Evolutionary conservation across 35 echinoderm and acorn worm genomes (phyloP).

Genomic region (Antedon bifida): DNA sequence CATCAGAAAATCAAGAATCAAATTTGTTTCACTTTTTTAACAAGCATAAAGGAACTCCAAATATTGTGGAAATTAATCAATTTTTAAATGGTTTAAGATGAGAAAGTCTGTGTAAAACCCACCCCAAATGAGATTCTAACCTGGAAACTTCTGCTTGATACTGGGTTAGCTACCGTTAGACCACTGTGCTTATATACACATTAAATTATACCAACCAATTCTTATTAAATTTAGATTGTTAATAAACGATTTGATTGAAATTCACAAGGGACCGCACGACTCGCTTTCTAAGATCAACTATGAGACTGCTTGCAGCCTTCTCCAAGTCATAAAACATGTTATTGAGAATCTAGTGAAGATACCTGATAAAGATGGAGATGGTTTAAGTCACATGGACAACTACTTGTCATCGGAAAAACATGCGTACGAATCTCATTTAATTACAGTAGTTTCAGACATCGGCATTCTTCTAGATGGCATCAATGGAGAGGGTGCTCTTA

Average conservation of each 20-base stretch:
- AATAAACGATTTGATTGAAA: neutral
- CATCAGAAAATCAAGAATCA: no score
- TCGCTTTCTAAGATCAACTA: neutral
- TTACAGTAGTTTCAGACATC: conserved; percentile 34
- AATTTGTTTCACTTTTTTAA: no score
- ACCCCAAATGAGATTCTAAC: no score
- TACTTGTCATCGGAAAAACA: conserved; percentile 44
- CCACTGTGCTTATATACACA: no score
- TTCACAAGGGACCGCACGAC: neutral
- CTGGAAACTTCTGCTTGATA: no score
- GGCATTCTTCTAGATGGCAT: conserved; percentile 28
- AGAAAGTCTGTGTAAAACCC: no score
- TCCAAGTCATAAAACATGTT: neutral
- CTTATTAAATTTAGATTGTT: neutral
- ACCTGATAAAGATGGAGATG: conserved; percentile 13
- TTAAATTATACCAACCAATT: no score
- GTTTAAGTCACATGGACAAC: conserved; percentile 59
- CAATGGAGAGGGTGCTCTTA: conserved; percentile 31
- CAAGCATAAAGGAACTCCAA: no score
- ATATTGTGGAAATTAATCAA: no score
- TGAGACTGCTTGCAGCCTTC: neutral
- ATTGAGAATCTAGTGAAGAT: conserved; percentile 12
- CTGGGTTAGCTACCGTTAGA: no score
- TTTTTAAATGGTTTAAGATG: no score
- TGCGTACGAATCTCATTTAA: conserved; percentile 2